Evolutionary conservation across 1,140 invertebrate genomes (phyloP), one percentile per base, ranked within the genome.

Genomic region (Cyphomyrmex costatus): DNA sequence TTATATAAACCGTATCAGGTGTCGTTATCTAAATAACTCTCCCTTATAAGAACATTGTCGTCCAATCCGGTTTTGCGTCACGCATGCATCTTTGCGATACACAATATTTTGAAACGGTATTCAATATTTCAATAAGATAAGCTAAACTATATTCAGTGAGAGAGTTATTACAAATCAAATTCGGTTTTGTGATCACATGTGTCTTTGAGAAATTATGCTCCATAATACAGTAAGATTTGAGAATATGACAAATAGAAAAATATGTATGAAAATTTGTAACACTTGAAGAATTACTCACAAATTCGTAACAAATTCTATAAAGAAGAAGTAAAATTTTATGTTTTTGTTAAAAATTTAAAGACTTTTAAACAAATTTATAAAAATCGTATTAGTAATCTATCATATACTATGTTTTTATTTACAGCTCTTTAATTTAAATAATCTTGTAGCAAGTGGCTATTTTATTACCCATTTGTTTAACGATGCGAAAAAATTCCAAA

Each of bases 11-110:
- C 27, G 10, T 27, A 49, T 49, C 19, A 60, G 12, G 12, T 58
- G n/a, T 46, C 65, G n/a, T 60, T 73, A 66, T 79, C 46, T 56
- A 61, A 33, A 33, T n/a, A 49, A 46, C 12, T 27, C 27, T 24
- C n/a, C 24, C 16, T 68, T 21, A n/a, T n/a, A 30, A 53, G 10
- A 58, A 77, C 27, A 21, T 42, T 53, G 27, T 19, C n/a, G 27
- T 33, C 8, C 53, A 49, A 83, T 83, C 68, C 68, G 53, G 53
- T 74, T 83, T 53, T 21, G 68, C 24, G 51, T 79, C 61, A 30
- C 6, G 46, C 30, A 10, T 30, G 51, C 33, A 56, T 58, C 21
- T 33, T 6, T 10, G 16, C 10, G n/a, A 21, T 46, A 66, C 14
- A 30, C 21, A 12, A 53, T 51, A 16, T 33, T 8, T 33, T 51